Conservation (phyloP, 2,113 vertebrate species). For the Recurvirostra avosetta region DNA sequence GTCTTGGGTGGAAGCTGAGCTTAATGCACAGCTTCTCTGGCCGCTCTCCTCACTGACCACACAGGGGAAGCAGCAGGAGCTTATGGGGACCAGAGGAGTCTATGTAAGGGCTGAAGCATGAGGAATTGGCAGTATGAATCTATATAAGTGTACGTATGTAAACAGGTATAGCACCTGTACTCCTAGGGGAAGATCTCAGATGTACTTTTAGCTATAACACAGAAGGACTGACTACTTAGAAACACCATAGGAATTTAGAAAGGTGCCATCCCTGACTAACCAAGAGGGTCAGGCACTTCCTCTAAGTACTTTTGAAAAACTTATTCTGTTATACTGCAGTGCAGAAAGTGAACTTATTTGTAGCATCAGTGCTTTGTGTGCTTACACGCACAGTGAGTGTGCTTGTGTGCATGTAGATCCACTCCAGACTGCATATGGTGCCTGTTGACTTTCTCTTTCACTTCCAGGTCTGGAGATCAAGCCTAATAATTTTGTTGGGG, state of each 20-base stretch:
- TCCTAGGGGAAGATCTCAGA: not conserved
- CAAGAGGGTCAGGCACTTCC: not conserved
- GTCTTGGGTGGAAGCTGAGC: not conserved
- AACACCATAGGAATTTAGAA: not conserved
- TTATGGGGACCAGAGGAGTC: not conserved
- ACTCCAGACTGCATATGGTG: not conserved
- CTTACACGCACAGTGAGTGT: not conserved
- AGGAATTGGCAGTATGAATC: not conserved
- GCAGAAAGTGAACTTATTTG: not conserved
- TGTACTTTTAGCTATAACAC: not conserved
- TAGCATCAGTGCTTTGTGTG: not conserved
- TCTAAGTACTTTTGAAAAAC: not conserved
- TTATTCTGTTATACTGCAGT: not conserved
- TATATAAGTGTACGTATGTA: not conserved
- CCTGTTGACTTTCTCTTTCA: not conserved
- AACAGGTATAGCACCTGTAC: not conserved
- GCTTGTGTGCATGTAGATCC: not conserved
- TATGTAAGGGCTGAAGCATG: not conserved
- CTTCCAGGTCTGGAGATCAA: not conserved
- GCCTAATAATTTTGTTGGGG: not conserved
- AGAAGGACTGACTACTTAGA: not conserved
- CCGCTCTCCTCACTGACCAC: not conserved
- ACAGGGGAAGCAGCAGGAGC: not conserved
- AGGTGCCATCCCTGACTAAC: not conserved
- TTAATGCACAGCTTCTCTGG: fast-evolving